Evolutionary conservation across 2,888 invertebrate species (phyloP).

Genomic region (Drosophila anomalata): DNA sequence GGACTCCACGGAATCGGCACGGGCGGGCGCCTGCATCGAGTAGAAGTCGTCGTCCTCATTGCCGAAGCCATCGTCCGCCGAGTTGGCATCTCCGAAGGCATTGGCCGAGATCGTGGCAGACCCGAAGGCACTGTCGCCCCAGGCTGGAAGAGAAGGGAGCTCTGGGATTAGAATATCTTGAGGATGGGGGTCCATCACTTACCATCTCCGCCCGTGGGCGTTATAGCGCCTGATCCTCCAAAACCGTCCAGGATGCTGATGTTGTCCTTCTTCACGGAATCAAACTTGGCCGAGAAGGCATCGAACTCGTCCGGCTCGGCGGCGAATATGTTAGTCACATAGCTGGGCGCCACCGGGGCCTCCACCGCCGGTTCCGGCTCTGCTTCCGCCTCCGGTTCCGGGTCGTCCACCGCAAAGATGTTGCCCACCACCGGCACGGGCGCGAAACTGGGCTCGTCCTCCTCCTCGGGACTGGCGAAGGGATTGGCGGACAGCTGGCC

Average conservation of each 20-base stretch:
- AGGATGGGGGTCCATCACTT: constrained; percentile 35
- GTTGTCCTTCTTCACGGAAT: constrained; percentile 85
- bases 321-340: constrained; percentile 79
- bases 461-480: constrained; percentile 84
- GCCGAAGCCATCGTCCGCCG: constrained; percentile 86
- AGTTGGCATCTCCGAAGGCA: constrained; percentile 80
- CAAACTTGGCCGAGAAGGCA: constrained; percentile 95
- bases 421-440: constrained; percentile 62
- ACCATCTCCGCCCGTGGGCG: constrained; percentile 82
- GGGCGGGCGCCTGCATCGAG: constrained; percentile 89
- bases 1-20: constrained; percentile 90
- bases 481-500: constrained; percentile 84
- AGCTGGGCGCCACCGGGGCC: constrained; percentile 37
- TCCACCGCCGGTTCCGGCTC: constrained; percentile 54
- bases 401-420: constrained; percentile 72
- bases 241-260: constrained; percentile 82
- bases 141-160: constrained; percentile 67
- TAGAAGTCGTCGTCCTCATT: constrained; percentile 91
- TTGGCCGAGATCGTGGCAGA: constrained; percentile 72
- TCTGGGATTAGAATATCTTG: background rate
- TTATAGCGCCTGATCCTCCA: constrained; percentile 81
- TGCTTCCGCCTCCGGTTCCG: constrained; percentile 49
- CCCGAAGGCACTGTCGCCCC: constrained; percentile 83
- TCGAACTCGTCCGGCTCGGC: constrained; percentile 89
- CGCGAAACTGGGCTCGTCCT: constrained; percentile 71